These are phyloP conservation scores for Actinostola sp. DNA, from an alignment of 92 coral and sea anemone species.

Conservation along the genomic window DNA sequence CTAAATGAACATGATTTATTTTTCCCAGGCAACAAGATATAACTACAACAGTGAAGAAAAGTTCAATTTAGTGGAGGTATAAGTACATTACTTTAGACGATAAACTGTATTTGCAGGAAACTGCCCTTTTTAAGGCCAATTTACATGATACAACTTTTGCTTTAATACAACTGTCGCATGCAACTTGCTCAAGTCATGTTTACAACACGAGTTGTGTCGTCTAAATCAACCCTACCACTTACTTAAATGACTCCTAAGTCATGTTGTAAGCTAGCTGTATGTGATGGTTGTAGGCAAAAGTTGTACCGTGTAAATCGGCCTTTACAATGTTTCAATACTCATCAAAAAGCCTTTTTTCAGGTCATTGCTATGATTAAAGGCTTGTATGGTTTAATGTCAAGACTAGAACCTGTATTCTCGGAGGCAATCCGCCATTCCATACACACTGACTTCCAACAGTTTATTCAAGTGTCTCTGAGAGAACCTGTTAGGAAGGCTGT, in stretches of 20 bases:
- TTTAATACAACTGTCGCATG: too few species aligned
- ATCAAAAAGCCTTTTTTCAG: slow-evolving; percentile 27
- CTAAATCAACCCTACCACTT: too few species aligned
- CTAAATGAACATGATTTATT: background rate
- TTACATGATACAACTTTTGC: too few species aligned
- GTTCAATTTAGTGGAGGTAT: slow-evolving; percentile 97
- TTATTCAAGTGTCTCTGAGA: slow-evolving; percentile 78
- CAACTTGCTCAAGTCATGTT: too few species aligned
- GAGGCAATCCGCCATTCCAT: slow-evolving; percentile 92
- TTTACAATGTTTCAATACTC: background rate
- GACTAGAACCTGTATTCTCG: slow-evolving; percentile 88
- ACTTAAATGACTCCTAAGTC: too few species aligned
- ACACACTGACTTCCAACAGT: slow-evolving; percentile 75
- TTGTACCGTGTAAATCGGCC: background rate
- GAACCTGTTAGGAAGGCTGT: slow-evolving; percentile 97
- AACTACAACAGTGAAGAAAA: slow-evolving; percentile 97
- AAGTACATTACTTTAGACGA: too few species aligned
- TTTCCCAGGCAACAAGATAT: slow-evolving; percentile 91
- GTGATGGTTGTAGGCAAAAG: too few species aligned
- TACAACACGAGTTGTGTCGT: too few species aligned
- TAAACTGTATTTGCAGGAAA: too few species aligned
- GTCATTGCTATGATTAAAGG: slow-evolving; percentile 99
- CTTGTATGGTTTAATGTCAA: slow-evolving; percentile 89
- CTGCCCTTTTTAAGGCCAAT: too few species aligned
- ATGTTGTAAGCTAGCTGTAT: too few species aligned